Evolutionary conservation across 2,888 invertebrate genomes (phyloP), one percentile per base, ranked within the genome.

Genomic region (Lathronympha strigana): DNA sequence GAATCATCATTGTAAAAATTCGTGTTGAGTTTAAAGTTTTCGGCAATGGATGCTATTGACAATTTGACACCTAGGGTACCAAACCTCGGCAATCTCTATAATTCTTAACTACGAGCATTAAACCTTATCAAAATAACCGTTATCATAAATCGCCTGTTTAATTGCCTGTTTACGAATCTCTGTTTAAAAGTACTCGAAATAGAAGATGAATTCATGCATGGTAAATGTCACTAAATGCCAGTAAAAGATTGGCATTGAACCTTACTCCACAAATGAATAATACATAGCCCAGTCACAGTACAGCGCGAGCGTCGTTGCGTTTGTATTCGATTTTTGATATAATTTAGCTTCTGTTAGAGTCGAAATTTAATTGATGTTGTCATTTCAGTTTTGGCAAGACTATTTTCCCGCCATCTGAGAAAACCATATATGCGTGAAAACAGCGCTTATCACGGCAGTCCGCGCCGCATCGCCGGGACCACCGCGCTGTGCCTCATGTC

Each of bases 361-460:
- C 9, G 28, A 57, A 43, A 57, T 31, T 57, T 4, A 43, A 19
- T 13, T 21, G 9, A 6, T 19, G 8, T 45, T 17, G 19, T 21
- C 19, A n/a, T 43, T 45, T 45, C 31, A 28, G 19, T 45, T 28
- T 19, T 31, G 40, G 31, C 17, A 19, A 19, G 21, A 23, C 1
- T 9, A n/a, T 57, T 57, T 67, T 45, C 36, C 38, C 45, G 61
- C 47, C 38, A 13, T 36, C 45, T 36, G 47, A 6, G 53, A 61
- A 66, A 66, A 54, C 47, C 66, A 61, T 66, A 61, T 66, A 61
- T 61, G 61, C 54, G 40, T 54, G 66, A 54, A 66, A 66, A 54
- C 47, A 40, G 17, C 40, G 28, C 47, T 40, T 66, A 66, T 67
- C 66, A 60, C 21, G 58, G 19, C 73, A 76, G 79, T 76, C 60